A percentile compares a stretch with the other conserved stretches of the same genome.
Evolutionary conservation across 2,113 vertebrate species (phyloP).

Genomic region (Turdus rufiventris): DNA sequence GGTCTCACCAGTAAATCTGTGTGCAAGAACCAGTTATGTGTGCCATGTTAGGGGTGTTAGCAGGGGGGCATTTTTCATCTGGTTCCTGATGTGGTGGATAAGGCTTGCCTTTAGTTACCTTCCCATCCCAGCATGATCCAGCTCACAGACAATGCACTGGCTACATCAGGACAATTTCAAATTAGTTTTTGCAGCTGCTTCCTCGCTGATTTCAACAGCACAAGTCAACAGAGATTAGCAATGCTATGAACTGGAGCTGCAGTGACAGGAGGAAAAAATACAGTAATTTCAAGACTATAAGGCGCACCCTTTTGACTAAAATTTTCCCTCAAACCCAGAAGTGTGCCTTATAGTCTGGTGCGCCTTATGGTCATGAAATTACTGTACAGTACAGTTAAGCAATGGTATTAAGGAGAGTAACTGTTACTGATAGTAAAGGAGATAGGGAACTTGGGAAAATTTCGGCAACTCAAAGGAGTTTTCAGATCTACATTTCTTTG

Average conservation of each 20-base stretch:
- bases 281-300: too few relatives aligned
- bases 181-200: background rate
- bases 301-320: too few relatives aligned
- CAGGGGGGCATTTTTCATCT: background rate
- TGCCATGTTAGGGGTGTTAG: fast-evolving
- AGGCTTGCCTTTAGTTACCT: background rate
- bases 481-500: background rate
- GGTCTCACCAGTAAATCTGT: background rate
- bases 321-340: too few relatives aligned
- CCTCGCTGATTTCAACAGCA: background rate
- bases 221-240: background rate
- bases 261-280: background rate
- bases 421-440: background rate
- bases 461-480: background rate
- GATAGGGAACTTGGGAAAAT: background rate
- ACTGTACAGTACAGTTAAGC: background rate
- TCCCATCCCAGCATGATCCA: background rate
- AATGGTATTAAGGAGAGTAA: background rate
- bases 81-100: background rate
- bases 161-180: background rate
- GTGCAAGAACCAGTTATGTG: background rate
- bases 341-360: too few relatives aligned
- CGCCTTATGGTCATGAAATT: too few relatives aligned
- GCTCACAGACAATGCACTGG: background rate
- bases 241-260: background rate